These are phyloP conservation scores for Phodopus roborovskii DNA, from an alignment of 2,113 vertebrate genomes.

Conservation along the genomic window DNA sequence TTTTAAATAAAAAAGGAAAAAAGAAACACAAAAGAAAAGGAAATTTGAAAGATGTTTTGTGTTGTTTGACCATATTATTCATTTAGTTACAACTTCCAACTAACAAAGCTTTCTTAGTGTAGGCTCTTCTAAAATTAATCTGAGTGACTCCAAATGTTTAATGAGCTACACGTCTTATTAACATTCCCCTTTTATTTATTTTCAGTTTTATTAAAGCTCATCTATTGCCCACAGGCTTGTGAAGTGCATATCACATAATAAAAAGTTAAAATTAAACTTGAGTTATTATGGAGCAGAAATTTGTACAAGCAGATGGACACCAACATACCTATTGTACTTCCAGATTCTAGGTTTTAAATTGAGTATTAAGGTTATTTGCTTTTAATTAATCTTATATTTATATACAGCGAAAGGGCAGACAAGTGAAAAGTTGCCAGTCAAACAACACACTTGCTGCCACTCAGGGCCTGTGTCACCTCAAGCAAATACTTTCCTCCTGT, in stretches of 20 bases:
- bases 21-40: conserved; percentile 46
- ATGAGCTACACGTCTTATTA: conserved; percentile 77
- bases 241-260: conserved; percentile 57
- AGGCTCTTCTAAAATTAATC: conserved; percentile 83
- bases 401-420: background rate
- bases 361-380: conserved; percentile 65
- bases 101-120: conserved; percentile 75
- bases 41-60: conserved; percentile 66
- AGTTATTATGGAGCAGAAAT: conserved; percentile 59
- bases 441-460: conserved; percentile 36
- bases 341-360: conserved; percentile 44
- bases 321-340: conserved; percentile 49
- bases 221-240: conserved; percentile 60
- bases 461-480: background rate
- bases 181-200: conserved; percentile 76
- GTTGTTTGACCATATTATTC: conserved; percentile 82
- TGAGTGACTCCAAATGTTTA: conserved; percentile 80
- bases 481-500: background rate
- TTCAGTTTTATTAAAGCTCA: conserved; percentile 70
- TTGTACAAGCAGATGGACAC: conserved; percentile 53
- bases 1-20: too few relatives aligned
- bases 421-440: conserved; percentile 37
- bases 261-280: conserved; percentile 73
- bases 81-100: conserved; percentile 80
- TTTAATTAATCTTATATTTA: conserved; percentile 67